These are phyloP conservation scores for Chaenodraco wilsoni DNA, from an alignment of 2,797 vertebrate genomes.

Conservation along the genomic window DNA sequence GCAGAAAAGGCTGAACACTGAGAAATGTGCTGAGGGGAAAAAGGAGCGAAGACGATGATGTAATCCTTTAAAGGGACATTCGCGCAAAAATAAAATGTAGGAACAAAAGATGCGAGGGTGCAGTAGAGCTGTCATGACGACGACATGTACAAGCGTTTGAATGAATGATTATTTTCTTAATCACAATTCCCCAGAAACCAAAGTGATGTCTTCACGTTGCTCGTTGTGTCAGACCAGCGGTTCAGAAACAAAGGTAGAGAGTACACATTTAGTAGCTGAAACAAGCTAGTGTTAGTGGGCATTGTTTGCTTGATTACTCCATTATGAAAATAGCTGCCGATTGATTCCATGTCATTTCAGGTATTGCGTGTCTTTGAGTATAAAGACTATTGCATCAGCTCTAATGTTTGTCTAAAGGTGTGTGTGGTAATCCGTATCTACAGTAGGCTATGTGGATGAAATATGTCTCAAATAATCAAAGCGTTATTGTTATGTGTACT, in stretches of 20 bases:
- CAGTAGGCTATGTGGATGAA: too few species aligned
- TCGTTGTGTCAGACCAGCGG: not conserved
- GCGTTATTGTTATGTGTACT: too few species aligned
- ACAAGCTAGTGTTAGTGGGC: not conserved
- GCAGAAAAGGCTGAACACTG: slow-evolving; percentile 79
- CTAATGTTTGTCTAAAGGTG: not conserved
- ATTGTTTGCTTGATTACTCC: not conserved
- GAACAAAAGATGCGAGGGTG: slow-evolving; percentile 32
- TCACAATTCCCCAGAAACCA: not conserved
- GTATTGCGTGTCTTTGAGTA: not conserved
- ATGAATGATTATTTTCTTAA: not conserved
- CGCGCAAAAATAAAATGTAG: slow-evolving; percentile 30
- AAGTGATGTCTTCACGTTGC: not conserved
- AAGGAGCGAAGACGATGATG: slow-evolving; percentile 73
- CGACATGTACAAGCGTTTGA: not conserved
- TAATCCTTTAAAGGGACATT: slow-evolving; percentile 79
- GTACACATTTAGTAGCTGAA: not conserved
- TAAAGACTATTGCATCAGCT: not conserved
- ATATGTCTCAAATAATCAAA: too few species aligned
- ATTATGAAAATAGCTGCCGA: not conserved
- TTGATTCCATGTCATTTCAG: not conserved
- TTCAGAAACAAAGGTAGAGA: slow-evolving; percentile 6
- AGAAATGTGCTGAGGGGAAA: slow-evolving; percentile 60
- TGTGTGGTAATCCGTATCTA: not conserved
- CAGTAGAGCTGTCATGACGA: slow-evolving; percentile 17